A percentile compares a stretch with the other conserved stretches of the same genome.
Evolutionary conservation across 1,140 invertebrate genomes (phyloP).

Genomic region (Drosophila kikkawai): DNA sequence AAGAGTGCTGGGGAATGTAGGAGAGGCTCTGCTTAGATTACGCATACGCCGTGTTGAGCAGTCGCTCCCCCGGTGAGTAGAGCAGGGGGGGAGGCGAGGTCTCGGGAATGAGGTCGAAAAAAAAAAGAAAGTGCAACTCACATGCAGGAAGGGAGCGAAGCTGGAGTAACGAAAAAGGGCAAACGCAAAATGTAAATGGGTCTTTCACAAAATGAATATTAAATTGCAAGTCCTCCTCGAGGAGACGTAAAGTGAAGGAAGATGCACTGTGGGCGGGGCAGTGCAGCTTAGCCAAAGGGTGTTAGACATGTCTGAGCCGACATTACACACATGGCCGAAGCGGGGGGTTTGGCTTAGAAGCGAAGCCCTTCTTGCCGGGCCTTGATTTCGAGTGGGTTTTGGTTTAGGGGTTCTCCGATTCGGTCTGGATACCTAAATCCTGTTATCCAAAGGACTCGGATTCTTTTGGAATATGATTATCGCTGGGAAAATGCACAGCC

Average conservation of each 20-base stretch:
- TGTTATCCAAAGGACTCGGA: background rate
- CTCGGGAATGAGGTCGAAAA: constrained; percentile 46
- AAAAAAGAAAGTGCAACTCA: constrained; percentile 60
- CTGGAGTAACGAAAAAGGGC: constrained; percentile 40
- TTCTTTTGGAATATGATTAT: constrained; percentile 27
- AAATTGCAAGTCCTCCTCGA: constrained; percentile 62
- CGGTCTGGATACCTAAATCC: no score
- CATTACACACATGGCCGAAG: constrained; percentile 45
- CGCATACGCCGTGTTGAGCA: constrained; percentile 69
- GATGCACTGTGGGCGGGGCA: background rate
- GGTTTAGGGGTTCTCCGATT: background rate
- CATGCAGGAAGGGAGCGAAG: constrained; percentile 17
- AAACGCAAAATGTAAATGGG: constrained; percentile 76
- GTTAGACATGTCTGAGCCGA: constrained; percentile 61
- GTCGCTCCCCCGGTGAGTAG: constrained; percentile 14
- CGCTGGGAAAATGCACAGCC: constrained; percentile 6
- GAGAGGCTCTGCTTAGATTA: constrained; percentile 65
- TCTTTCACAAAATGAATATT: constrained; percentile 79
- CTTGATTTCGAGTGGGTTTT: background rate
- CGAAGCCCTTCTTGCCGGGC: constrained; percentile 2
- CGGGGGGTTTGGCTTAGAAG: constrained; percentile 2
- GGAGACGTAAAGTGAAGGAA: background rate
- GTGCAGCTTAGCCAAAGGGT: constrained; percentile 38
- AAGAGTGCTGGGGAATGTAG: constrained; percentile 18
- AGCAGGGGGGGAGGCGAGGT: background rate